A percentile compares a stretch with the other conserved stretches of the same genome.
phyloP scores from a whole-genome alignment of 2,888 invertebrate species.

The Pinctada fucata region DNA sequence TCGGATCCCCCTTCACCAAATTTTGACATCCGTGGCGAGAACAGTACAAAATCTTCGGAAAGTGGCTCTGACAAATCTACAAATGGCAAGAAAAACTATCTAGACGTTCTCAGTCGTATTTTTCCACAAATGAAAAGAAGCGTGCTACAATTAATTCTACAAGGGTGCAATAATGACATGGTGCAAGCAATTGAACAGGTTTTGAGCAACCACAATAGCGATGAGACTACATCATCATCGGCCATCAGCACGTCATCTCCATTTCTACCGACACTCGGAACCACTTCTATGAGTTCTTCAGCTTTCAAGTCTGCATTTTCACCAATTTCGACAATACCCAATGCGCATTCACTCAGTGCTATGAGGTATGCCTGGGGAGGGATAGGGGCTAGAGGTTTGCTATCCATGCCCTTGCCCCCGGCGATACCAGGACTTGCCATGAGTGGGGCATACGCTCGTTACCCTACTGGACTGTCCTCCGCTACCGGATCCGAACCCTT shows the following conservation, averaged over 20 bases:
- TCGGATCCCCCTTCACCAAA: conserved; percentile 29
- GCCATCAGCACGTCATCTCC: conserved; percentile 18
- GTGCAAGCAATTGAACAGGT: conserved; percentile 95
- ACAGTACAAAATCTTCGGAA: conserved; percentile 14
- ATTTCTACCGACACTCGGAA: conserved; percentile 27
- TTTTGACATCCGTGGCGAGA: conserved; percentile 19
- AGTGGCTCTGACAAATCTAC: conserved; percentile 11
- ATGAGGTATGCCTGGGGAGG: conserved; percentile 68
- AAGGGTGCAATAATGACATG: conserved; percentile 91
- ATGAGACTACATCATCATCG: conserved; percentile 36
- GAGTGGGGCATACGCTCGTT: conserved; percentile 59
- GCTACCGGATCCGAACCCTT: conserved; percentile 54
- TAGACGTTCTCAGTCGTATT: conserved; percentile 91
- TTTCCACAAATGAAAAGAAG: conserved; percentile 91
- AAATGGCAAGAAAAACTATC: conserved; percentile 76
- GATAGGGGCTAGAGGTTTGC: conserved; percentile 56
- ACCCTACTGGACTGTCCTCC: conserved; percentile 54
- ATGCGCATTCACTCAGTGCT: conserved; percentile 63
- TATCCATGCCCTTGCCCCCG: conserved; percentile 69
- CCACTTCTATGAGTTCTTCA: conserved; percentile 49
- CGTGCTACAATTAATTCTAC: conserved; percentile 90
- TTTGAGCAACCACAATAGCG: conserved; percentile 73
- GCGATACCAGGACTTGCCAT: conserved; percentile 66
- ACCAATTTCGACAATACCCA: conserved; percentile 65
- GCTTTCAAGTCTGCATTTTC: conserved; percentile 74